Evolutionary conservation across 2,888 invertebrate species (phyloP).

Genomic region (Antheraea assamensis): DNA sequence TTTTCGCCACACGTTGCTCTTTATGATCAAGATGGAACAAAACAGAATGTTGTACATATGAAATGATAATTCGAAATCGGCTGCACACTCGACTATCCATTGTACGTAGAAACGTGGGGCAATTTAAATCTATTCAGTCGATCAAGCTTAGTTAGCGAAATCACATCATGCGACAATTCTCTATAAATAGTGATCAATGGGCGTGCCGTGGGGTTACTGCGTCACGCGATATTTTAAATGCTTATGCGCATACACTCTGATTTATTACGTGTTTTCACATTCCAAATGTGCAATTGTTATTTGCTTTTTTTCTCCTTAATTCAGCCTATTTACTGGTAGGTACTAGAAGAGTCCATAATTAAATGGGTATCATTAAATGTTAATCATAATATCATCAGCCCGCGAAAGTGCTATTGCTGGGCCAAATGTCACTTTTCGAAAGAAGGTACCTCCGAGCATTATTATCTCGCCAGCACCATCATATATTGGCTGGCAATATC

Average conservation of each 20-base stretch:
- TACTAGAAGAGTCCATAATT: no score
- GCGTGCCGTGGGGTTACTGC: constrained; percentile 11
- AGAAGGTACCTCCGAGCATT: no score
- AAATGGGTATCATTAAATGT: no score
- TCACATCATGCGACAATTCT: constrained; percentile 18
- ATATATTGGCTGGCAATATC: no score
- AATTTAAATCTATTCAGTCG: constrained; percentile 23
- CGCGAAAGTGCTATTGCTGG: no score
- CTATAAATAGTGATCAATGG: constrained; percentile 25
- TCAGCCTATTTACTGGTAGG: no score
- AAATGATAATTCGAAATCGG: constrained; percentile 3
- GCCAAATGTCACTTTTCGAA: no score
- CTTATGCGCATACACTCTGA: background rate
- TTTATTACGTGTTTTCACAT: constrained; percentile 4
- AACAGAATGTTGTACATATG: background rate
- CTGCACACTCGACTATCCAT: constrained; percentile 6
- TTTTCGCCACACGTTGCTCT: no score
- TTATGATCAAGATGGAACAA: background rate
- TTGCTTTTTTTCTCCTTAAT: no score
- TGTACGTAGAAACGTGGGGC: constrained; percentile 16
- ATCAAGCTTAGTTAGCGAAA: constrained; percentile 22
- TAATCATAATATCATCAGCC: no score
- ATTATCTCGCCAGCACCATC: no score
- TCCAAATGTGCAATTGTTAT: background rate
- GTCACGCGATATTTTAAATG: constrained; percentile 6